Percentiles rank a stretch among this genome's conserved stretches.
These are phyloP conservation scores for Mongoloraphidia duomilia DNA, from an alignment of 2,888 invertebrate genomes.

Conservation along the genomic window DNA sequence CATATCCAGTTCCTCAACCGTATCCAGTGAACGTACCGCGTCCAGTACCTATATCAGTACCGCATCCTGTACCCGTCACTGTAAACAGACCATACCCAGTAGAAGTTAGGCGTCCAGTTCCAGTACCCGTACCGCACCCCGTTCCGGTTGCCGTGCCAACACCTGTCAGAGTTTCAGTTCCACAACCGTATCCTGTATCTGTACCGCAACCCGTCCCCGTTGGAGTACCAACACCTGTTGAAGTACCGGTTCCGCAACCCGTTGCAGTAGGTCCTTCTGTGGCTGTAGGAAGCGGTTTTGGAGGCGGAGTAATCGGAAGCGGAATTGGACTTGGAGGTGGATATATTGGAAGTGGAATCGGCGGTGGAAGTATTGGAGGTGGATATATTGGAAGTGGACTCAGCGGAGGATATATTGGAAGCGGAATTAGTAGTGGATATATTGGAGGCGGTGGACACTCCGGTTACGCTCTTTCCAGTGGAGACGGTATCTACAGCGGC, in stretches of 20 bases:
- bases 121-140: conserved; percentile 20
- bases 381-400: conserved; percentile 1
- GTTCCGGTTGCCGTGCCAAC: conserved; percentile 32
- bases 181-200: conserved; percentile 26
- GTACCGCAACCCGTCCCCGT: conserved; percentile 34
- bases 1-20: conserved; percentile 37
- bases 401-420: not conserved
- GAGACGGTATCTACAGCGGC: not conserved
- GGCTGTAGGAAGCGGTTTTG: conserved; percentile 5
- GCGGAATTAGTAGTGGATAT: not conserved
- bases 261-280: conserved; percentile 26
- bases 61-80: conserved; percentile 27
- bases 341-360: conserved; percentile 2
- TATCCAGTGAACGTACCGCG: conserved; percentile 35
- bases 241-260: conserved; percentile 37
- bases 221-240: conserved; percentile 30
- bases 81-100: conserved; percentile 27
- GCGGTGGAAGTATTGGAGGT: conserved; percentile 1
- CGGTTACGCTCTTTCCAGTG: not conserved
- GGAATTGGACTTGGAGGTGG: not conserved
- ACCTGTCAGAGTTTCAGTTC: conserved; percentile 32
- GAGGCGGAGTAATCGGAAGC: not conserved
- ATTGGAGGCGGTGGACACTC: no score
- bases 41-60: conserved; percentile 32
- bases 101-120: conserved; percentile 24